These are phyloP conservation scores for Scaptodrosophila latifasciaeformis DNA, from an alignment of 2,888 invertebrate species.

Conservation along the genomic window DNA sequence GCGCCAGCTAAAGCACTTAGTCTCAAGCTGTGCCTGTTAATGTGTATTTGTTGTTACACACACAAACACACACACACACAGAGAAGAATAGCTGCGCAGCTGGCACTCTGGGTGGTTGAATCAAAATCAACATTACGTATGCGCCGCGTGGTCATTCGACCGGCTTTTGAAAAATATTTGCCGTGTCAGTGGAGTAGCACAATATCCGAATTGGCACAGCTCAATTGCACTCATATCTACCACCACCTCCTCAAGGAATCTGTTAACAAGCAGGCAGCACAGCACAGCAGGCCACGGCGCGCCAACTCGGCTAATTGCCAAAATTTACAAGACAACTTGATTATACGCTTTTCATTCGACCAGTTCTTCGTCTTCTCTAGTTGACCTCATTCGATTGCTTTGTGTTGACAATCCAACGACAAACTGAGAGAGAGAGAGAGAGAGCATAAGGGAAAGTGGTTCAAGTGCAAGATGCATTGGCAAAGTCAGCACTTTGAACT, in stretches of 20 bases:
- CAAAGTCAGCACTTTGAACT: slow-evolving; percentile 4
- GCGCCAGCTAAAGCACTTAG: slow-evolving; percentile 38
- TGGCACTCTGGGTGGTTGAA: too few species aligned
- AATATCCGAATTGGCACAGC: neutral
- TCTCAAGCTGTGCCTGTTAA: slow-evolving; percentile 49
- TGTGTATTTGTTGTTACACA: slow-evolving; percentile 31
- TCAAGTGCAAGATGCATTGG: slow-evolving; percentile 36
- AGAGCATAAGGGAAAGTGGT: slow-evolving; percentile 5
- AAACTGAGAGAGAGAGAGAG: slow-evolving; percentile 5
- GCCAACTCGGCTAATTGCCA: slow-evolving; percentile 61
- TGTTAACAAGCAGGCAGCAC: slow-evolving; percentile 42
- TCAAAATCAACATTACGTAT: slow-evolving; percentile 58
- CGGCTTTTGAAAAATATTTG: neutral
- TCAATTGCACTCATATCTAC: neutral
- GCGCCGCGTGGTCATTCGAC: slow-evolving; percentile 47
- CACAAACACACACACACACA: too few species aligned
- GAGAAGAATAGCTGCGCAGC: too few species aligned
- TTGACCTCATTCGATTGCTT: neutral
- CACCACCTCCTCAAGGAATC: slow-evolving; percentile 44
- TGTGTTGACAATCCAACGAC: neutral
- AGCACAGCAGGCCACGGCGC: neutral
- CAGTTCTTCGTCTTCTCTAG: neutral
- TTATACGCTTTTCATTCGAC: slow-evolving; percentile 25
- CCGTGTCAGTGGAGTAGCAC: slow-evolving; percentile 43
- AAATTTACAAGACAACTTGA: slow-evolving; percentile 61